These are phyloP conservation scores for Maccullochella peelii DNA, from an alignment of 2,113 vertebrate species.

Conservation along the genomic window DNA sequence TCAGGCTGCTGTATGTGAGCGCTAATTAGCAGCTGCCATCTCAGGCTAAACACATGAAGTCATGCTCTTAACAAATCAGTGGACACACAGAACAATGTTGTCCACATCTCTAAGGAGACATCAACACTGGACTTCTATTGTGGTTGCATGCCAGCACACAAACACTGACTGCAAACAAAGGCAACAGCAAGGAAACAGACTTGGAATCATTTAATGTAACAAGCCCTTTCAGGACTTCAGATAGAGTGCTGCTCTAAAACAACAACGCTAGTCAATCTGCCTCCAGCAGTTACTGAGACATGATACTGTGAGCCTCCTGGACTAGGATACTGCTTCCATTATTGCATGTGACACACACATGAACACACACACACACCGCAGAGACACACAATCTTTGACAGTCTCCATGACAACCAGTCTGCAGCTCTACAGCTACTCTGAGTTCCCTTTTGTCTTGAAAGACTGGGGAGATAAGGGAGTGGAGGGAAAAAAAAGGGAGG, in stretches of 20 bases:
- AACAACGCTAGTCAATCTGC: constrained; percentile 57
- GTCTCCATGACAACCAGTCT: constrained; percentile 87
- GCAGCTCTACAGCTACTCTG: constrained; percentile 78
- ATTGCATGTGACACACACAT: constrained; percentile 68
- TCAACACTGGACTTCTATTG: not conserved
- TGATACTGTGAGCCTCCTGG: constrained; percentile 65
- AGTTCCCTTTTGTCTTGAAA: constrained; percentile 83
- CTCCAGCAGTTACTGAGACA: constrained; percentile 61
- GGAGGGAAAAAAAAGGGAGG: constrained; percentile 43
- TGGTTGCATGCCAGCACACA: constrained; percentile 5
- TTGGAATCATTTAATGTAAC: constrained; percentile 34
- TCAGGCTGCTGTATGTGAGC: constrained; percentile 30
- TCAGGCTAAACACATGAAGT: constrained; percentile 41
- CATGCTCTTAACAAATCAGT: constrained; percentile 12
- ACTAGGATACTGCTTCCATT: constrained; percentile 67
- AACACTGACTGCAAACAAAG: constrained; percentile 20
- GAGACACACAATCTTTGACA: constrained; percentile 72
- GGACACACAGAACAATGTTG: not conserved
- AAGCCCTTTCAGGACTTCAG: constrained; percentile 13
- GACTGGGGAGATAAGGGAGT: constrained; percentile 75
- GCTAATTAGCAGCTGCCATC: constrained; percentile 66
- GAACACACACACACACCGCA: constrained; percentile 36
- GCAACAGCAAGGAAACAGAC: not conserved
- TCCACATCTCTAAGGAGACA: constrained; percentile 27
- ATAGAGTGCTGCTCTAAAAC: constrained; percentile 19